A percentile compares a stretch with the other conserved stretches of the same genome.
Conservation (phyloP, 1,140 invertebrate species). For the Lerema accius region DNA sequence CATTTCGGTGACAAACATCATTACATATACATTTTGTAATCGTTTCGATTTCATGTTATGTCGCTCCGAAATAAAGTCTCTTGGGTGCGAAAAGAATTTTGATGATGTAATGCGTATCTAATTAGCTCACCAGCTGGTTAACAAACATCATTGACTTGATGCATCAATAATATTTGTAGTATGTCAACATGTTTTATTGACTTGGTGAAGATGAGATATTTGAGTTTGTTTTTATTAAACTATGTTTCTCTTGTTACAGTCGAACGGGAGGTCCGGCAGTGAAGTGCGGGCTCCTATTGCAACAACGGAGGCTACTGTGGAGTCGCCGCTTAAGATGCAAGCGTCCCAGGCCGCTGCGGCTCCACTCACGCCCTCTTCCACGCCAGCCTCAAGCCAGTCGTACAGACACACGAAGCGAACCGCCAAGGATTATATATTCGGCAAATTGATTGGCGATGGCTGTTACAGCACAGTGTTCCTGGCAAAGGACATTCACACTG, state of each 20-base stretch:
- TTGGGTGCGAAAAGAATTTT: not conserved
- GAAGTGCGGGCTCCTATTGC: slow-evolving; percentile 72
- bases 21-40: no score
- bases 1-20: no score
- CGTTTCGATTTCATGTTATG: no score
- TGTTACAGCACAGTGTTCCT: slow-evolving; percentile 98
- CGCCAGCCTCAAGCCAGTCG: slow-evolving; percentile 74
- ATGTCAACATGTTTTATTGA: no score
- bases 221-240: slow-evolving; percentile 6
- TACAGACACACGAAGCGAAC: slow-evolving; percentile 85
- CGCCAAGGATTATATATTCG: slow-evolving; percentile 96
- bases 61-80: no score
- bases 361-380: slow-evolving; percentile 54
- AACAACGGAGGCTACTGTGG: slow-evolving; percentile 61
- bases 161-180: no score
- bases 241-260: slow-evolving; percentile 69
- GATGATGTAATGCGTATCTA: not conserved
- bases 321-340: slow-evolving; percentile 74
- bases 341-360: slow-evolving; percentile 60
- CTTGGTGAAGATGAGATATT: not conserved
- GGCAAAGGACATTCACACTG: slow-evolving; percentile 94
- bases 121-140: not conserved
- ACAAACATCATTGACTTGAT: not conserved
- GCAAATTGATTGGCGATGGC: slow-evolving; percentile 97
- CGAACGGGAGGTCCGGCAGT: slow-evolving; percentile 67